Conservation (phyloP, 2,888 invertebrate genomes). For the Cephus runcator region DNA sequence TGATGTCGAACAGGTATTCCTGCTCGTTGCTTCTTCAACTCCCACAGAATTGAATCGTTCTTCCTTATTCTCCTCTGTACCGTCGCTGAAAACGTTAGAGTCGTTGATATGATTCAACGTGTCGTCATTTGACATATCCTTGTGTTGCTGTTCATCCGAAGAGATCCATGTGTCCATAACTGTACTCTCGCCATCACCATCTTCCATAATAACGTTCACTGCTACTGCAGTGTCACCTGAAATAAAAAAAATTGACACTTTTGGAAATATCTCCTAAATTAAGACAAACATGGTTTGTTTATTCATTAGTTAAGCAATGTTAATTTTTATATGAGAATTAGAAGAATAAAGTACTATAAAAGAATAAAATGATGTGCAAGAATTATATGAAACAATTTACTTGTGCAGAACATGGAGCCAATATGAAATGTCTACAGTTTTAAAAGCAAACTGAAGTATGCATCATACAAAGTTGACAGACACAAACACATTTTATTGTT, state of each 20-base stretch:
- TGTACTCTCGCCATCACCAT: conserved; percentile 60
- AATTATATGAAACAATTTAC: background rate
- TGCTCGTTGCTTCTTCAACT: conserved; percentile 28
- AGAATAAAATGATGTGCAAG: background rate
- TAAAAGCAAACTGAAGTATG: background rate
- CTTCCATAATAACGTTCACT: conserved; percentile 58
- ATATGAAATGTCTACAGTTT: background rate
- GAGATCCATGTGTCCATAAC: conserved; percentile 49
- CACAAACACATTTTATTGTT: background rate
- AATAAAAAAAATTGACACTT: conserved; percentile 17
- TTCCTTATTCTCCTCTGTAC: conserved; percentile 31
- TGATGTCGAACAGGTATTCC: conserved; percentile 28
- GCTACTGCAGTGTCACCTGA: conserved; percentile 35
- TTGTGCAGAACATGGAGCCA: background rate
- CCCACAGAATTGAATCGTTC: conserved; percentile 32
- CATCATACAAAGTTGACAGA: background rate
- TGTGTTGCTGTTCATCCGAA: conserved; percentile 13
- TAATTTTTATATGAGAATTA: background rate
- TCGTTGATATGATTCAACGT: conserved; percentile 22
- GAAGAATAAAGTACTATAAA: background rate
- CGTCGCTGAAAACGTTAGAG: conserved; percentile 20
- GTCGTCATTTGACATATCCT: conserved; percentile 22
- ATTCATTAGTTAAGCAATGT: background rate
- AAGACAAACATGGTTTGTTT: background rate
- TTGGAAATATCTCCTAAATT: background rate